Evolutionary conservation across 2,888 invertebrate species (phyloP).

Genomic region (Digitonthophagus gazella): DNA sequence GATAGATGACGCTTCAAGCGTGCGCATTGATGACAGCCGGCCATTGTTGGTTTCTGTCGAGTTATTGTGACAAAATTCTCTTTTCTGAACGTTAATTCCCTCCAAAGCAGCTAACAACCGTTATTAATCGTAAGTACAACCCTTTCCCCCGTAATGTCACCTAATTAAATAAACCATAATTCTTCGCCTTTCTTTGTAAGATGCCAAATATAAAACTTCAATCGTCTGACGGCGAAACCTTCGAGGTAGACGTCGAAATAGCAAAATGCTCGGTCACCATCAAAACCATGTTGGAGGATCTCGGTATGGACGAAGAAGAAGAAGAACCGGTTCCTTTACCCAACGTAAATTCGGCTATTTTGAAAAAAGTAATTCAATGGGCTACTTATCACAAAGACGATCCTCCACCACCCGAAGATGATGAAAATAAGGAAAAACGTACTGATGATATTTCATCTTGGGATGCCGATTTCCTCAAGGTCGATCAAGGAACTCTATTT

Average conservation of each 20-base stretch:
- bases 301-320: constrained; percentile 88
- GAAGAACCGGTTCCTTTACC: constrained; percentile 95
- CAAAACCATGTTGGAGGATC: constrained; percentile 96
- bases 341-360: constrained; percentile 95
- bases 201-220: constrained; percentile 95
- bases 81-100: background rate
- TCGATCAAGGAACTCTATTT: constrained; percentile 94
- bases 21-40: constrained; percentile 5
- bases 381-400: constrained; percentile 94
- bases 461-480: constrained; percentile 99
- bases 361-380: constrained; percentile 93
- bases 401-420: constrained; percentile 93
- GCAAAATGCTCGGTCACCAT: constrained; percentile 98
- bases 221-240: constrained; percentile 93
- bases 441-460: constrained; percentile 98
- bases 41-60: constrained; percentile 9
- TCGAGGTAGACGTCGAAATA: constrained; percentile 94
- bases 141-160: background rate
- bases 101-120: background rate
- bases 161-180: background rate
- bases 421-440: constrained; percentile 96
- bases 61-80: constrained; percentile 4
- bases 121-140: background rate
- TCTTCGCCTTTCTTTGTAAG: constrained; percentile 45
- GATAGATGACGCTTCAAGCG: background rate